Base-by-base conservation (phyloP, 2,113 vertebrate genomes). In the Brachyhypopomus occidentalis region DNA sequence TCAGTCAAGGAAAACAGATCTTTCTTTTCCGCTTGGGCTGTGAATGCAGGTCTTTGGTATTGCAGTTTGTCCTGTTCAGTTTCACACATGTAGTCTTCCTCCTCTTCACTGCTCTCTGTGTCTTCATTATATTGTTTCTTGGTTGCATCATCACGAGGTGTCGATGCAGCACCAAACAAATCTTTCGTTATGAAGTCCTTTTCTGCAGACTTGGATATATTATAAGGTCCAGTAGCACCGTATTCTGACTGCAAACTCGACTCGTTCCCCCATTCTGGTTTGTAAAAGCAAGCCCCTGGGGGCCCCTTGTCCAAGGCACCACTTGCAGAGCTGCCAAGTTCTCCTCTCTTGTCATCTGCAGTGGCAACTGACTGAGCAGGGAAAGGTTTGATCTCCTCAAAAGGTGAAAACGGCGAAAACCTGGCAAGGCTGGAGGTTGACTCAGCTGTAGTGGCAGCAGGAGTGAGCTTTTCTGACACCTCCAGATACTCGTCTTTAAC, bases 401-500 rank as follows among this genome's bases (percentile, higher is more conserved):
- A 94, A 0, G 94, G 94, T 87, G 94, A 95, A 56, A 91, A 82
- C 0, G 89, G 92, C 71, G 94, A 94, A 71, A 95, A 94, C 63
- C 90, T 93, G 60, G 93, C 89, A 77, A 95, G 63, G 74, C 84
- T 86, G 22, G 91, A 92, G 55, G 93, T 88, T 4, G 94, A 93
- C 70, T 94, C 94, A 20, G 91, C 90, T 62, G 88, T 88, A 38
- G 85, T 84, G 82, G 91, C 88, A 73, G 88, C 90, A 41, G 88
- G 84, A 12, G 91, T 88, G 63, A 92, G 90, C 81, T 95, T 96
- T 85, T 96, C 92, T 20, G 95, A 95, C 38, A 98, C 97, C 86
- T 98, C 96, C 63, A 99, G 85, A 84, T 97, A 98, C 74, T 96
- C 95, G 22, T 97, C 95, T 84, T 95, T 95, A n/a, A 89, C 59